A percentile compares a stretch with the other conserved stretches of the same genome.
Evolutionary conservation across 2,888 invertebrate species (phyloP).

Genomic region (Flabesymbios commensalis): DNA sequence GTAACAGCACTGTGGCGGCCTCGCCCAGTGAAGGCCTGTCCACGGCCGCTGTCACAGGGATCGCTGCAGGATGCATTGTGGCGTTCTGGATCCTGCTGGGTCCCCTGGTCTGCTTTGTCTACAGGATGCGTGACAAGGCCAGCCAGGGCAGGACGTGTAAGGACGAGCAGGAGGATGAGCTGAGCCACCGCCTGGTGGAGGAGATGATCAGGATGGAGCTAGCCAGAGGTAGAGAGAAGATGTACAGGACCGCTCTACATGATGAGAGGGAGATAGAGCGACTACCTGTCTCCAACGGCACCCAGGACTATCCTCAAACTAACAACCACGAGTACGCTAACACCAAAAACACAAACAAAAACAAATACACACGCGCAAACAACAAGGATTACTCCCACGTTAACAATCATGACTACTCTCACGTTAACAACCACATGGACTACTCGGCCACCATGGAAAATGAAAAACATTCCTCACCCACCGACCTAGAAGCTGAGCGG

Average conservation of each 20-base stretch:
- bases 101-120: constrained; percentile 45
- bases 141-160: constrained; percentile 7
- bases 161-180: constrained; percentile 29
- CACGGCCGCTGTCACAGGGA: not conserved
- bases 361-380: no score
- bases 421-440: not conserved
- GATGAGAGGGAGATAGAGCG: constrained; percentile 17
- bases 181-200: constrained; percentile 40
- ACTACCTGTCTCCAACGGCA: constrained; percentile 18
- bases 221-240: constrained; percentile 30
- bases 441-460: no score
- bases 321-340: not conserved
- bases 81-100: constrained; percentile 44
- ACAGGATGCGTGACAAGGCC: constrained; percentile 39
- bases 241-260: constrained; percentile 8
- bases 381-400: not conserved
- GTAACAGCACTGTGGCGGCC: not conserved
- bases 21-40: not conserved
- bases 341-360: not conserved
- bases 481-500: no score
- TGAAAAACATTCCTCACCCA: no score
- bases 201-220: constrained; percentile 48
- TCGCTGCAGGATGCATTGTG: constrained; percentile 38
- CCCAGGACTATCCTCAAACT: no score
- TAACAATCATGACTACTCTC: not conserved